Evolutionary conservation across 2,113 vertebrate genomes (phyloP), one percentile per base, ranked within the genome.

Genomic region (Narcine bancroftii): DNA sequence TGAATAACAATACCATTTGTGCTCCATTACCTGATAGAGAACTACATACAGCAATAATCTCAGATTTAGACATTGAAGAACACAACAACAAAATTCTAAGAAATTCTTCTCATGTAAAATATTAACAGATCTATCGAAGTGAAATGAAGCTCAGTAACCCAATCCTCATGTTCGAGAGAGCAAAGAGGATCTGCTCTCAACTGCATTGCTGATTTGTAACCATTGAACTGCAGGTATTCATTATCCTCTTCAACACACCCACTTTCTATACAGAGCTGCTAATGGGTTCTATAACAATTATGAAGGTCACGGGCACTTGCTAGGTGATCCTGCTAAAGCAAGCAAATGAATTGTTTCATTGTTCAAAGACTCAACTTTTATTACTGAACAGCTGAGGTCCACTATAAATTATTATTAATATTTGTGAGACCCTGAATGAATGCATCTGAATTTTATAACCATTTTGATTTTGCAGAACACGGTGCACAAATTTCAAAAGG

Each of bases 341-440:
- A 29, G 89, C 65, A 91, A 69, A 91, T 69, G 71, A 91, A 66
- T 91, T 91, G 65, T 91, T 69, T 91, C 71, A 91, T 91, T 91
- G 39, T 91, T 47, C 11, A 91, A 91, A 91, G 5, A 47, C 65
- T 29, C 60, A 29, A 69, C 71, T 33, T 91, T 69, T 69, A 47
- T 60, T 91, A 11, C 21, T 69, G 65, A 45, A 91, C 63, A 91
- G 89, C 89, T 91, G 89, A 69, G 39, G 63, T 91, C 89, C 66
- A 69, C 60, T 45, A 69, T 69, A 33, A 45, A 91, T 69, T 91
- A 66, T 47, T 47, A 3, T 2, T 71, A 24, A n/a, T 29, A 19
- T 47, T 91, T 63, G 39, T 47, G 47, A 91, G 24, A 91, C 17
- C 26, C 21, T 39, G 87, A 45, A 89, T 45, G 24, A 89, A 26